Base-by-base conservation (phyloP, 1,140 invertebrate genomes). In the Drosophila ironensis region DNA sequence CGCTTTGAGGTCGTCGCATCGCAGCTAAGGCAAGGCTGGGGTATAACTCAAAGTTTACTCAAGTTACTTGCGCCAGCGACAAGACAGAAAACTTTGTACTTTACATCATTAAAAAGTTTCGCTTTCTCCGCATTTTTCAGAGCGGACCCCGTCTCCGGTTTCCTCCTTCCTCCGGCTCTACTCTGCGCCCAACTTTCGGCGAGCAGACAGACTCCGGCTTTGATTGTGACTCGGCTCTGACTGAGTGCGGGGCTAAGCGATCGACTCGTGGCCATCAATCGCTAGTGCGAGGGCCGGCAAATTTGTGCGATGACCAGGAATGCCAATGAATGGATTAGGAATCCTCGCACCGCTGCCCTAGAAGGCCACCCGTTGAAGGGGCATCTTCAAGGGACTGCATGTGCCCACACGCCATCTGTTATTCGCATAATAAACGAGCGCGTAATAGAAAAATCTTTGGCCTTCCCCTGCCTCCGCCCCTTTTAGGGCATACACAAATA, bases 81-180 rank as follows among this genome's bases (percentile, higher is more conserved):
- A 86, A 87, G 81, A 87, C 75, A 87, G 76, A 81, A 87, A 87
- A 87, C 81, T 87, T 87, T 87, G 67, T 87, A 87, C 81, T 87
- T 87, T 87, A 87, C 81, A 87, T 87, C 82, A 87, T 87, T 87
- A 87, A 87, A 87, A 87, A 87, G 81, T 87, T 87, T 87, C 69
- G 63, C 72, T 82, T 75, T 82, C 81, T 73, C 53, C 72, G 38
- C 76, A 71, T 57, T 57, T 33, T 30, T 17, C 50, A 9, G 38
- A 35, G 8, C 35, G 4, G 28, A 38, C 35, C 12, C 52, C 38
- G 38, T 68, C 37, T 44, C 52, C 35, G 19, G 35, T 30, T 19
- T 59, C 50, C 33, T 37, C 45, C 16, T 33, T 52, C 53, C 60
- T 37, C 14, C 33, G 33, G 12, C 33, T 37, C 14, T 14, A 14